Evolutionary conservation across 2,113 vertebrate genomes (phyloP).

Genomic region (Larimichthys crocea): DNA sequence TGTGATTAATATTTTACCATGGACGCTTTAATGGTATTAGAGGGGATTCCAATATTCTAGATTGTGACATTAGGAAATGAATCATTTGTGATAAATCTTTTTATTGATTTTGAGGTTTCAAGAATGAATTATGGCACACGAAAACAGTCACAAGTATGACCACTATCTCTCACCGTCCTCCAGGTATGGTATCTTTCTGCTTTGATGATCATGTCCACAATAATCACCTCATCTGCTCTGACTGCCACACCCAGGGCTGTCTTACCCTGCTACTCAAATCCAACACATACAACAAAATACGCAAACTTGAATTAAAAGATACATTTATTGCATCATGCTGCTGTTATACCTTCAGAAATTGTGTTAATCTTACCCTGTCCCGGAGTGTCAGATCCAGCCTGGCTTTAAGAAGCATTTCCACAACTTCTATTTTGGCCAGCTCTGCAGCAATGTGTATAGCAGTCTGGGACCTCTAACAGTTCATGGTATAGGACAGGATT

Average conservation of each 20-base stretch:
- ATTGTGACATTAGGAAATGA: constrained; percentile 40
- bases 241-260: constrained; percentile 88
- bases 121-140: constrained; percentile 8
- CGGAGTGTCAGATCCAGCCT: constrained; percentile 83
- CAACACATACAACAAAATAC: constrained; percentile 32
- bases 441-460: constrained; percentile 91
- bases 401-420: constrained; percentile 89
- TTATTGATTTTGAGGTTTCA: constrained; percentile 52
- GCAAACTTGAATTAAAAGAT: constrained; percentile 5
- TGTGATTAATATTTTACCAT: constrained; percentile 24
- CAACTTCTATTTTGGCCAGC: constrained; percentile 88
- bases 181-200: constrained; percentile 88
- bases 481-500: background rate
- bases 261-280: constrained; percentile 87
- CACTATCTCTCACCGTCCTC: constrained; percentile 82
- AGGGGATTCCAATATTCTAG: constrained; percentile 36
- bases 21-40: constrained; percentile 49
- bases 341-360: background rate
- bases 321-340: background rate
- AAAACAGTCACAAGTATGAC: constrained; percentile 7
- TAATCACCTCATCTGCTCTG: constrained; percentile 87
- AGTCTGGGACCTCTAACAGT: constrained; percentile 88
- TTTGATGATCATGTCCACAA: constrained; percentile 96
- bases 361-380: constrained; percentile 75
- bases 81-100: constrained; percentile 53